Conservation (phyloP, 2,888 invertebrate genomes). For the Epirrhoe alternata region DNA sequence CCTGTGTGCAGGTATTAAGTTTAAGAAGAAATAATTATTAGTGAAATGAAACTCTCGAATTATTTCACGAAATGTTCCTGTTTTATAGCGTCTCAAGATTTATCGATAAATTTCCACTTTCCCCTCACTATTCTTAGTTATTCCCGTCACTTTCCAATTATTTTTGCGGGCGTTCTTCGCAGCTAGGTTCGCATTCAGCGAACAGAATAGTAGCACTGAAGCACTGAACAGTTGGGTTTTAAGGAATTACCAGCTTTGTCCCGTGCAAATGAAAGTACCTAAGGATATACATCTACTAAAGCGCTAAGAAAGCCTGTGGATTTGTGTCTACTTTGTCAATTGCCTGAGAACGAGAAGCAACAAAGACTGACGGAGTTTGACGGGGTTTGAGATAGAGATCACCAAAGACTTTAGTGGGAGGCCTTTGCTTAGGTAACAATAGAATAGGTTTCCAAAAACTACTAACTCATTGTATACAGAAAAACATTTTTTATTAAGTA, state of each 20-base stretch:
- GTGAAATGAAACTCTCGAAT: no score
- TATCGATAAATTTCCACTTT: conserved; percentile 30
- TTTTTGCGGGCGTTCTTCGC: conserved; percentile 79
- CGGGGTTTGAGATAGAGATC: no score
- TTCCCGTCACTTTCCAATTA: conserved; percentile 83
- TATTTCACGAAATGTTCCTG: no score
- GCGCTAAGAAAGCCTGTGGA: neutral
- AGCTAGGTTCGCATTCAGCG: conserved; percentile 68
- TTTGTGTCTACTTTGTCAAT: neutral
- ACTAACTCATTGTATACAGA: no score
- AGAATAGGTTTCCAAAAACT: no score
- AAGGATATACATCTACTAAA: neutral
- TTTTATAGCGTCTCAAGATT: conserved; percentile 2
- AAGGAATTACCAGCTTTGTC: conserved; percentile 80
- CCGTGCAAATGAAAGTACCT: conserved; percentile 47
- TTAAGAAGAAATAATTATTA: no score
- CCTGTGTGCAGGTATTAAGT: no score
- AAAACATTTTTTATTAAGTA: no score
- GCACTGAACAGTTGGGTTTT: conserved; percentile 54
- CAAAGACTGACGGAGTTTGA: no score
- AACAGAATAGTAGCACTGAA: conserved; percentile 41
- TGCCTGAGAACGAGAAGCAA: no score
- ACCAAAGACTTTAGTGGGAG: no score
- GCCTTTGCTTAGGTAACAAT: no score
- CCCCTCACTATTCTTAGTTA: conserved; percentile 56